Evolutionary conservation across 1,140 invertebrate species (phyloP), one percentile per base, ranked within the genome.

Genomic region (Episyrphus balteatus): DNA sequence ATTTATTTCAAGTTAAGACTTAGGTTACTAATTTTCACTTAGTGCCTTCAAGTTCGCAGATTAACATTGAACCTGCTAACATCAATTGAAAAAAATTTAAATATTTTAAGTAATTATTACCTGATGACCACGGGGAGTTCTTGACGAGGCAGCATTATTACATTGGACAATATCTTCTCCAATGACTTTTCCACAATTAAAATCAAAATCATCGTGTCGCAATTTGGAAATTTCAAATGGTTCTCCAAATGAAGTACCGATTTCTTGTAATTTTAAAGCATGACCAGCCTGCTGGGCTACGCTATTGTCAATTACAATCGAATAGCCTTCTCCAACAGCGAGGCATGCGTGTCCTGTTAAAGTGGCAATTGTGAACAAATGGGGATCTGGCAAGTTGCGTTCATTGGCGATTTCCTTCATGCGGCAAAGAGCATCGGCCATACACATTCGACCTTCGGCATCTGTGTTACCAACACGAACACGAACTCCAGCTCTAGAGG

Each of bases 351-450:
- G 92, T 0, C 89, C 88, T 15, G 94, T 98, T 39, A 98, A 70
- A 2, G 95, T 98, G 13, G 95, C 94, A 58, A 98, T 82, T 0
- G 94, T 98, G 55, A 93, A 90, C 15, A 98, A 71, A 70, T 95
- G 85, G 1, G 93, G 89, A 59, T 88, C 82, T 11, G 82, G 69
- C 46, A 80, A 75, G 42, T 68, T 55, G 45, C 75, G 66, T 51
- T 72, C 71, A 21, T 76, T 52, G 13, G 80, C 83, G 52, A 75
- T 69, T 66, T 85, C 82, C 66, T 81, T 85, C 69, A 85, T 75
- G 71, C 83, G 75, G 60, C 84, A 94, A 6, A 98, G 73, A 5
- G 88, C 82, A 73, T 98, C 95, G 13, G 89, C 84, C 92, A 98
- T 96, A 9, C 87, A 88, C 77, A 97, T 84, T 19, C 94, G 72